A percentile compares a stretch with the other conserved stretches of the same genome.
Conservation (phyloP, 2,888 invertebrate genomes). For the Lepidonotus clava region DNA sequence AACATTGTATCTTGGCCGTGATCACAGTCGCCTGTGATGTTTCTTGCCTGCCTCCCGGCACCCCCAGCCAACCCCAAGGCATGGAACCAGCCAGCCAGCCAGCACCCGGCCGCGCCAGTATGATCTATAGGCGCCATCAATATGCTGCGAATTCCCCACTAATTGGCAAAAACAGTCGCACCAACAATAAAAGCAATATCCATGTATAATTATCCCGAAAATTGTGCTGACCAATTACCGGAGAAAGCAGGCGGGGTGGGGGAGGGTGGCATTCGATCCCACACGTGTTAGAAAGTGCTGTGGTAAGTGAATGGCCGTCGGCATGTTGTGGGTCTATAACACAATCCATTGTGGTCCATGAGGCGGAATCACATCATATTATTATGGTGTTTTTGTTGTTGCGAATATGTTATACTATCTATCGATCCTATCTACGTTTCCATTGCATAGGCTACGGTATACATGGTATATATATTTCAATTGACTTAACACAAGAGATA, state of each 20-base stretch:
- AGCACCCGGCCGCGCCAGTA: constrained; percentile 13
- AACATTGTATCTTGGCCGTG: constrained; percentile 5
- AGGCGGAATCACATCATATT: too few species aligned
- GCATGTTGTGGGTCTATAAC: too few species aligned
- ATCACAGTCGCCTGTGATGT: background rate
- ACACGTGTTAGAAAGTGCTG: too few species aligned
- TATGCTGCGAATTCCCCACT: background rate
- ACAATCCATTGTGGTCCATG: too few species aligned
- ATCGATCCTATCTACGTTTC: too few species aligned
- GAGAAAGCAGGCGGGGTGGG: background rate
- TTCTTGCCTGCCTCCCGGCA: background rate
- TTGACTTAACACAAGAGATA: too few species aligned
- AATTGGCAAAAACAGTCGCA: constrained; percentile 48
- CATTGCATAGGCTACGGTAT: too few species aligned
- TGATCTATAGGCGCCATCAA: constrained; percentile 41
- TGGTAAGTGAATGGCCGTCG: too few species aligned
- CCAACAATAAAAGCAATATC: constrained; percentile 52
- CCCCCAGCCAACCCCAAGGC: background rate
- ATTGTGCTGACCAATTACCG: constrained; percentile 53
- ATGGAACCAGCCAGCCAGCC: background rate
- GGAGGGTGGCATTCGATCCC: background rate
- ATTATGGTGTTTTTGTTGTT: too few species aligned
- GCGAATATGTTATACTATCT: too few species aligned
- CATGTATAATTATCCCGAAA: constrained; percentile 53
- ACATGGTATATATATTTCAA: too few species aligned